Percentiles rank a stretch among this genome's conserved stretches.
Evolutionary conservation across 1,140 invertebrate species (phyloP).

Genomic region (Sitobion miscanthi): DNA sequence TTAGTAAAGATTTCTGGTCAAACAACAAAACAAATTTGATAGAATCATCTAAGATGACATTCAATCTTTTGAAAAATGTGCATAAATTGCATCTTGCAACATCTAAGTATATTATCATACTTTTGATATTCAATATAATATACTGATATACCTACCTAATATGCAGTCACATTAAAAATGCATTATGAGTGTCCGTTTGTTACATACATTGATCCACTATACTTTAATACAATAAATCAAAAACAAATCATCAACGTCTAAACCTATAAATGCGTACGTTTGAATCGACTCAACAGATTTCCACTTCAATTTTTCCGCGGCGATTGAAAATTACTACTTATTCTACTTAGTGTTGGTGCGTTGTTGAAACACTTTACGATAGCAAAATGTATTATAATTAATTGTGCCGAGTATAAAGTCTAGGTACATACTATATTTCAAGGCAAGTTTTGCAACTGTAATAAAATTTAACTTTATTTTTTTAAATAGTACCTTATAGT

Average conservation of each 20-base stretch:
- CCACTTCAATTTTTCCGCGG: neutral
- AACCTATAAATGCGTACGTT: neutral
- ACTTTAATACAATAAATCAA: neutral
- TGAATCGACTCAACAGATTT: neutral
- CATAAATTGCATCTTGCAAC: neutral
- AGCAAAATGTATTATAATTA: neutral
- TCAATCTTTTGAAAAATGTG: neutral
- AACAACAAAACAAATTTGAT: neutral
- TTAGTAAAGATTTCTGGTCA: neutral
- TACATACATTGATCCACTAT: neutral
- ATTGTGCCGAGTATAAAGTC: neutral
- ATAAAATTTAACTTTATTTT: slow-evolving; percentile 7
- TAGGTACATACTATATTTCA: neutral
- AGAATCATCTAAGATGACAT: neutral
- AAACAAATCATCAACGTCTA: slow-evolving; percentile 11
- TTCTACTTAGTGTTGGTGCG: neutral
- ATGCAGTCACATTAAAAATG: neutral
- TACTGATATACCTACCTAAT: neutral
- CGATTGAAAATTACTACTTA: neutral
- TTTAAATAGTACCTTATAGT: neutral
- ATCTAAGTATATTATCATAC: neutral
- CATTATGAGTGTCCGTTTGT: neutral
- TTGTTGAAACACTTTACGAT: neutral
- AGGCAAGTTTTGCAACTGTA: slow-evolving; percentile 5
- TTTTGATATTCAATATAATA: neutral